Evolutionary conservation across 2,113 vertebrate genomes (phyloP).

Genomic region (Apteryx mantelli): DNA sequence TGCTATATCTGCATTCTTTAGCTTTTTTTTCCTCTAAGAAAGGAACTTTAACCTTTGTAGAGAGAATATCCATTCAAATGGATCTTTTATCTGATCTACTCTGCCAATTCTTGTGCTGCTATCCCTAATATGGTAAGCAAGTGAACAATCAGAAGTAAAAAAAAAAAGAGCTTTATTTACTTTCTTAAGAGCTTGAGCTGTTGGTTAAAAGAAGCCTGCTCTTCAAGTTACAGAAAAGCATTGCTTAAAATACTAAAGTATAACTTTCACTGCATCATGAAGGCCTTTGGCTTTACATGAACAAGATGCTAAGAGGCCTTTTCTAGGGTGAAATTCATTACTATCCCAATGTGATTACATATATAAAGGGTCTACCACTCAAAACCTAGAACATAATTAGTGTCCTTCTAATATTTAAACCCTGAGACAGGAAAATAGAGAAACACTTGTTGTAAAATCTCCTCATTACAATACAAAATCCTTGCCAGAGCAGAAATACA

Average conservation of each 20-base stretch:
- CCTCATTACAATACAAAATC: background rate
- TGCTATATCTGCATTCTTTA: background rate
- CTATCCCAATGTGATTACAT: background rate
- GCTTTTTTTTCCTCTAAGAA: background rate
- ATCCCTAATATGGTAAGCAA: background rate
- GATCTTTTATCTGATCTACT: background rate
- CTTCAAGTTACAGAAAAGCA: background rate
- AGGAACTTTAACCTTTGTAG: background rate
- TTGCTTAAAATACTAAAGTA: background rate
- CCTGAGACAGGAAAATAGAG: background rate
- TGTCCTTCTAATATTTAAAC: background rate
- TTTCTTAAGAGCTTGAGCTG: background rate
- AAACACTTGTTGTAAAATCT: accelerated
- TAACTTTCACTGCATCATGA: background rate
- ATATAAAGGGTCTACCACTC: background rate
- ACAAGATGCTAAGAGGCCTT: background rate
- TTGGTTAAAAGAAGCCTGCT: background rate
- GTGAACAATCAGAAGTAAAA: background rate
- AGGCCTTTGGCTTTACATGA: background rate
- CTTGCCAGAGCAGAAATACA: background rate
- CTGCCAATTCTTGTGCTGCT: background rate
- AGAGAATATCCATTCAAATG: background rate
- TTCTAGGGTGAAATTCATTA: background rate
- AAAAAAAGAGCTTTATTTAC: background rate
- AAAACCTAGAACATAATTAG: background rate